A percentile compares a stretch with the other conserved stretches of the same genome.
These are phyloP conservation scores for Dermatemys mawii DNA, from an alignment of 2,113 vertebrate genomes.

Conservation along the genomic window DNA sequence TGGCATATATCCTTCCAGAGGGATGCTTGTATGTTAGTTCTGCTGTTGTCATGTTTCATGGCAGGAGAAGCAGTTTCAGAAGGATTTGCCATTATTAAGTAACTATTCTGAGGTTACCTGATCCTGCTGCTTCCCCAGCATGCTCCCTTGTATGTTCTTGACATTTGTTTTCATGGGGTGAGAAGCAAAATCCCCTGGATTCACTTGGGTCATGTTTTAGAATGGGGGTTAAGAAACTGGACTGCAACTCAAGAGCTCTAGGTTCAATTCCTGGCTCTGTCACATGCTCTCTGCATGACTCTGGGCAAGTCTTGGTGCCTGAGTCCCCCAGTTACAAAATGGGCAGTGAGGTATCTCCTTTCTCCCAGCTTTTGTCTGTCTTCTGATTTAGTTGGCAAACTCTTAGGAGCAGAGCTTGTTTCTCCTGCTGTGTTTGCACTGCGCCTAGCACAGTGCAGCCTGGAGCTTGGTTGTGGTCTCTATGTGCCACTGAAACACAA, in stretches of 20 bases:
- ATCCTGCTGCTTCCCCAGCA: not conserved
- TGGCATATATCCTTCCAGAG: not conserved
- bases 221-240: not conserved
- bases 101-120: not conserved
- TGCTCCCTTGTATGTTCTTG: not conserved
- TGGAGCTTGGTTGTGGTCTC: not conserved
- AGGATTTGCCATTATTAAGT: not conserved
- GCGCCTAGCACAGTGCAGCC: not conserved
- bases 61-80: not conserved
- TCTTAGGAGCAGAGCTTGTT: not conserved
- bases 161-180: not conserved
- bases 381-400: not conserved
- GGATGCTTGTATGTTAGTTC: slow-evolving; percentile 4
- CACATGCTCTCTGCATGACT: not conserved
- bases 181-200: not conserved
- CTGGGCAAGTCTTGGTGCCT: not conserved
- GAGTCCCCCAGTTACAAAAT: not conserved
- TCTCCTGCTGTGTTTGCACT: not conserved
- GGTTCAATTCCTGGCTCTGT: not conserved
- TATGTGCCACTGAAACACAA: not conserved
- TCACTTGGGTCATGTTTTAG: not conserved
- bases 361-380: not conserved
- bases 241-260: not conserved
- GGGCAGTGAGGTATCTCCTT: not conserved
- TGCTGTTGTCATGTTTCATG: not conserved